These are phyloP conservation scores for Drosophila stalkeri DNA, from an alignment of 2,888 invertebrate genomes.

Conservation along the genomic window DNA sequence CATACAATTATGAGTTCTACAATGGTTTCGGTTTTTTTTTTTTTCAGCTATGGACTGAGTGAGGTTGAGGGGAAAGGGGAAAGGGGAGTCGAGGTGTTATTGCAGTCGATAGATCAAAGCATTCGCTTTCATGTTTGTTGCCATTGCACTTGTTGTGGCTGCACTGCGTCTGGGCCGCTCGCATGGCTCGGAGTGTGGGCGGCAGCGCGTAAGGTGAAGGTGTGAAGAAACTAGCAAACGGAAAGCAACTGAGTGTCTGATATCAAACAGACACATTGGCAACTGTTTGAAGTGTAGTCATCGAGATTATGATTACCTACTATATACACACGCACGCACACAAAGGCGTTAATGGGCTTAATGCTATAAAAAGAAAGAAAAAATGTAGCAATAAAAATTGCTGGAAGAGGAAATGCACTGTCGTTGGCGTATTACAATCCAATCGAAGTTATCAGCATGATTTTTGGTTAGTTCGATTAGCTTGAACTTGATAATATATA, in stretches of 20 bases:
- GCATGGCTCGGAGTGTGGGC: neutral
- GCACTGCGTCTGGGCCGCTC: conserved; percentile 38
- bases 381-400: conserved; percentile 10
- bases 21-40: conserved; percentile 21
- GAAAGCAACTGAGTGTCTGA: conserved; percentile 71
- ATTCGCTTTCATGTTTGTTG: conserved; percentile 74
- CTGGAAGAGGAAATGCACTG: conserved; percentile 40
- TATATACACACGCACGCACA: conserved; percentile 14
- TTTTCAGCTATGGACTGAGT: neutral
- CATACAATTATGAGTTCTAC: conserved; percentile 66
- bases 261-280: conserved; percentile 82
- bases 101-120: conserved; percentile 76
- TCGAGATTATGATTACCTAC: conserved; percentile 60
- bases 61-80: rapidly evolving
- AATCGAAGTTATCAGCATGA: neutral
- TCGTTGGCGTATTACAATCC: neutral
- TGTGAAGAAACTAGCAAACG: conserved; percentile 63
- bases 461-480: neutral
- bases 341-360: conserved; percentile 25
- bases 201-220: conserved; percentile 36
- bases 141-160: conserved; percentile 77
- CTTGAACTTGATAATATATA: neutral
- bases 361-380: conserved; percentile 3
- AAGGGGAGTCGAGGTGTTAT: conserved; percentile 33
- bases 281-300: conserved; percentile 82